Conservation (phyloP, 37 sponge, comb jelly and placozoan species). For the Eunapius fragilis region DNA sequence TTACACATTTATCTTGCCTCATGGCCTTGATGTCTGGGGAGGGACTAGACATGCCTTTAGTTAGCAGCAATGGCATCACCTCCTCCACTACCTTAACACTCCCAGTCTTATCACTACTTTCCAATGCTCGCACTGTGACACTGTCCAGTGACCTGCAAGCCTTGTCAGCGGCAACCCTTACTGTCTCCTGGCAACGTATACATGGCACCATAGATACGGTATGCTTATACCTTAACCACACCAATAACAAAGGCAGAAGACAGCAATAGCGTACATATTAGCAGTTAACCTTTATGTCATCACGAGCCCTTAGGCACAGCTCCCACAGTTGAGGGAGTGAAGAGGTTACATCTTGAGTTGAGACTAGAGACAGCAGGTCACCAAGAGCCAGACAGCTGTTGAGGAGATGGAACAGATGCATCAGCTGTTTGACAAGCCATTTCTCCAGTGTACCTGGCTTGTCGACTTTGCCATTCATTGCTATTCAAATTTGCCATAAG, state of each 20-base stretch:
- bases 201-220: no score
- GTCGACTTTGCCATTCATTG: conserved; percentile 78
- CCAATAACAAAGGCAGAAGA: no score
- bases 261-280: no score
- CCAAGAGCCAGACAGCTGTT: conserved; percentile 74
- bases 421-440: background rate
- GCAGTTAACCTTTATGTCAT: conserved; percentile 98
- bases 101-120: conserved; percentile 31
- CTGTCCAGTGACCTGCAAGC: conserved; percentile 76
- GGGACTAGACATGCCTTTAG: conserved; percentile 69
- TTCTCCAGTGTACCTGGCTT: conserved; percentile 49
- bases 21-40: conserved; percentile 51
- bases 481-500: conserved; percentile 67
- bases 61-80: conserved; percentile 79
- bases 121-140: conserved; percentile 76
- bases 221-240: no score
- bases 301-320: conserved; percentile 69
- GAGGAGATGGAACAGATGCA: background rate
- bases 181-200: conserved; percentile 65
- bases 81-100: conserved; percentile 38
- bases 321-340: conserved; percentile 87
- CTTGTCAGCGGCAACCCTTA: conserved; percentile 73
- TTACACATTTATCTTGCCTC: conserved; percentile 22
- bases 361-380: conserved; percentile 51
- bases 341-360: conserved; percentile 37